Evolutionary conservation across 2,797 vertebrate species (phyloP).

Genomic region (Hylomyscus alleni): DNA sequence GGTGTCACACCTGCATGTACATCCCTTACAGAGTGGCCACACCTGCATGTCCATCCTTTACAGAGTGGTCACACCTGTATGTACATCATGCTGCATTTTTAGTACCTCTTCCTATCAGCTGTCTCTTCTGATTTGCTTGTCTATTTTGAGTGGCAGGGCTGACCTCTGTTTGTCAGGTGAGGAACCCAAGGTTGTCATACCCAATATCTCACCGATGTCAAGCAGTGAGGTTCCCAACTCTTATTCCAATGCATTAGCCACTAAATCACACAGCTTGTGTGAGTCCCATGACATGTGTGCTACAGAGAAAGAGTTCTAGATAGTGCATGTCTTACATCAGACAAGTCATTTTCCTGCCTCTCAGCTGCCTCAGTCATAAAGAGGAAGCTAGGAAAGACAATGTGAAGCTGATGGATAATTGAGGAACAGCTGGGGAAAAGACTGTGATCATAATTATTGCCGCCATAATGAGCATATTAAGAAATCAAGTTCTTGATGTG

Average conservation of each 20-base stretch:
- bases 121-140: background rate
- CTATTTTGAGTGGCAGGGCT: background rate
- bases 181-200: background rate
- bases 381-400: background rate
- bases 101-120: background rate
- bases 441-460: background rate
- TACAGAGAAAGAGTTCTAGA: background rate
- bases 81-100: background rate
- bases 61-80: background rate
- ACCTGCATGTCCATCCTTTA: background rate
- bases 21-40: background rate
- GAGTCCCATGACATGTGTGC: rapidly evolving
- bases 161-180: background rate
- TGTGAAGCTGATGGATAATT: background rate
- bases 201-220: background rate
- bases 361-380: background rate
- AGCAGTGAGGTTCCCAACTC: rapidly evolving
- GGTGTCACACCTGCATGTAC: background rate
- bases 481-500: background rate
- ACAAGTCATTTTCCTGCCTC: background rate
- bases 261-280: background rate
- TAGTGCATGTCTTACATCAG: background rate
- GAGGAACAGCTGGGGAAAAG: background rate
- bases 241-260: no score
- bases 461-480: background rate